A percentile compares a stretch with the other conserved stretches of the same genome.
Evolutionary conservation across 2,113 vertebrate genomes (phyloP).

Genomic region (Hippocampus zosterae): DNA sequence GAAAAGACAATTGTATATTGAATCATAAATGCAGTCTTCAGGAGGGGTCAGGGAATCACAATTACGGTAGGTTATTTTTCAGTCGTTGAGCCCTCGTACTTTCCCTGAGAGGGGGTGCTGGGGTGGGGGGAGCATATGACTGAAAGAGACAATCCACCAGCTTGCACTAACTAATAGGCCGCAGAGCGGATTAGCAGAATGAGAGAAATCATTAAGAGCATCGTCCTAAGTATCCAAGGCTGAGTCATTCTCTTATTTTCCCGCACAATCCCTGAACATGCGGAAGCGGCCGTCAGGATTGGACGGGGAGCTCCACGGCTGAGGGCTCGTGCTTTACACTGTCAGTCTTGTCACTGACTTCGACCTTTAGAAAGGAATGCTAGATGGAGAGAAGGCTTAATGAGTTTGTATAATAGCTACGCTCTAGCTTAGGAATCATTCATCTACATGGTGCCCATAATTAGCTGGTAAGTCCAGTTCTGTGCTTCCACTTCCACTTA

Average conservation of each 20-base stretch:
- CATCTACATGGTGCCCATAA: slow-evolving; percentile 65
- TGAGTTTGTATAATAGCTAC: slow-evolving; percentile 68
- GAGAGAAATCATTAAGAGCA: slow-evolving; percentile 51
- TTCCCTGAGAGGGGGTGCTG: neutral
- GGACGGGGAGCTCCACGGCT: slow-evolving; percentile 27
- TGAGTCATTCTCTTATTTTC: slow-evolving; percentile 56
- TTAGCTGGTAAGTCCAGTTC: slow-evolving; percentile 64
- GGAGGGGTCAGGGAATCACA: too few relatives aligned
- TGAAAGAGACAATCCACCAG: slow-evolving; percentile 29
- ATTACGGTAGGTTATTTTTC: too few relatives aligned
- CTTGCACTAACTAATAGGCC: slow-evolving; percentile 37
- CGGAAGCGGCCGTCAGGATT: slow-evolving; percentile 28
- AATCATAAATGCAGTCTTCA: too few relatives aligned
- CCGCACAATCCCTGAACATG: slow-evolving; percentile 26
- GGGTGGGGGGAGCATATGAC: slow-evolving; percentile 12
- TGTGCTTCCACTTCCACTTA: slow-evolving; percentile 58
- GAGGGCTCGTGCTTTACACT: slow-evolving; percentile 29
- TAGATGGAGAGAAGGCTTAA: slow-evolving; percentile 59
- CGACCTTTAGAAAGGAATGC: slow-evolving; percentile 64
- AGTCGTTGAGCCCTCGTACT: too few relatives aligned
- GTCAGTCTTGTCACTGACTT: slow-evolving; percentile 50
- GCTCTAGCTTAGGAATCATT: slow-evolving; percentile 65
- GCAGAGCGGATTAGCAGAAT: slow-evolving; percentile 54
- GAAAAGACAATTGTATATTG: too few relatives aligned
- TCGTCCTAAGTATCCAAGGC: slow-evolving; percentile 54